Evolutionary conservation across 2,888 invertebrate species (phyloP), one percentile per base, ranked within the genome.

Genomic region (Tiliacea aurago): DNA sequence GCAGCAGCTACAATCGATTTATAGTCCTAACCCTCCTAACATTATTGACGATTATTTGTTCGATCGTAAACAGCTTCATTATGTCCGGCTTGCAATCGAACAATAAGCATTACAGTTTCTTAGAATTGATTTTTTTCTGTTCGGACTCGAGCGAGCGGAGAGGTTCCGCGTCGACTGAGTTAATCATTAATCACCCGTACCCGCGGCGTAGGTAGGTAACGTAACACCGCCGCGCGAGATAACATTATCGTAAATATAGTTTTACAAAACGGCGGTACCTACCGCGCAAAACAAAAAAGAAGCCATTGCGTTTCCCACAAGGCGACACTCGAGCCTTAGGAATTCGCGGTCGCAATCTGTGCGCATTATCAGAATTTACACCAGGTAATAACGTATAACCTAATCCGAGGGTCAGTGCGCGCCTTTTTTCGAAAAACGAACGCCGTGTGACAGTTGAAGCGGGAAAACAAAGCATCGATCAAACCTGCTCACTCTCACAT

Each of bases 401-500:
- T 93, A 86, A 86, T 86, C 88, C 88, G 74, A 67, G 81, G 88
- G 86, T 86, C 88, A 88, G 79, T 91, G 91, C 90, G 91, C 90
- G 90, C 85, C 83, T 92, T 93, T 92, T 93, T 93, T 93, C 85
- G 85, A 92, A 92, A 92, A 93, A 91, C 84, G 89, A 92, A 89
- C 87, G 79, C 86, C 85, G 81, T 88, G 88, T 88, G 90, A 92
- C 93, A 93, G 90, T 93, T 92, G 93, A 94, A 94, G 94, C 90
- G 91, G 93, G 93, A 93, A 95, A 94, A 95, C 95, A 93, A 95
- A 94, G 93, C 96, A 93, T 96, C 95, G 94, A 95, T 96, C 96
- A 96, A 95, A 93, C 94, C 93, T 94, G 94, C 92, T 96, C 96
- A 92, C 96, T 95, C 96, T 92, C 96, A 95, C 96, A 96, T 96